Conservation (phyloP, 1,140 invertebrate species). For the Drosophila simulans region DNA sequence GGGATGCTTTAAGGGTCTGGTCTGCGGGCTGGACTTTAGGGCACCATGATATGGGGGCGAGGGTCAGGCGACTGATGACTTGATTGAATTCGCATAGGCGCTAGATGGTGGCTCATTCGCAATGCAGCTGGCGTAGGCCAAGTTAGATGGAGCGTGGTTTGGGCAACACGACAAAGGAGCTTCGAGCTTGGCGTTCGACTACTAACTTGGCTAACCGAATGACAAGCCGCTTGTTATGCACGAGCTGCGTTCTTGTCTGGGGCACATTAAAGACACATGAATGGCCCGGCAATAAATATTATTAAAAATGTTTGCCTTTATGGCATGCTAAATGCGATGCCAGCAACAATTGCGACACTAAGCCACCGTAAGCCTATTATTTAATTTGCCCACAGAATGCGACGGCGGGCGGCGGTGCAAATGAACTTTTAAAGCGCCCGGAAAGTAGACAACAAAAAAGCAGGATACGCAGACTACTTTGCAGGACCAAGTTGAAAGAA, state of each 20-base stretch:
- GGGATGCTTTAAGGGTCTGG: neutral
- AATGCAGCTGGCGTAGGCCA: slow-evolving; percentile 69
- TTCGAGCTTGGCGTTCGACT: neutral
- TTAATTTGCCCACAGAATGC: slow-evolving; percentile 61
- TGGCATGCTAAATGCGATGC: slow-evolving; percentile 73
- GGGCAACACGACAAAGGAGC: slow-evolving; percentile 26
- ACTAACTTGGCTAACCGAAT: slow-evolving; percentile 19
- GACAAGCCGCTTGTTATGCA: slow-evolving; percentile 77
- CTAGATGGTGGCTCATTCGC: slow-evolving; percentile 58
- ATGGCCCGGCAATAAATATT: slow-evolving; percentile 82
- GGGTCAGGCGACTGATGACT: slow-evolving; percentile 54
- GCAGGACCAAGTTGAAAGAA: slow-evolving; percentile 12
- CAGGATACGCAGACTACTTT: slow-evolving; percentile 41
- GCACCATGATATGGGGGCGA: slow-evolving; percentile 16
- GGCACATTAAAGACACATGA: slow-evolving; percentile 81
- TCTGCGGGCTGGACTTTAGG: neutral
- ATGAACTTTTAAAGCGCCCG: slow-evolving; percentile 75
- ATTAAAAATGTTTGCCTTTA: slow-evolving; percentile 75
- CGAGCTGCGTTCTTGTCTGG: slow-evolving; percentile 79
- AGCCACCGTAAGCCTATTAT: slow-evolving; percentile 81
- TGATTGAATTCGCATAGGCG: slow-evolving; percentile 74
- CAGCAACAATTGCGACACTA: slow-evolving; percentile 72
- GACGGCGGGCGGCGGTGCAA: slow-evolving; percentile 37
- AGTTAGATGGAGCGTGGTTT: slow-evolving; percentile 71
- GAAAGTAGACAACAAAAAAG: slow-evolving; percentile 73